A percentile compares a stretch with the other conserved stretches of the same genome.
Conservation (phyloP, 2,888 invertebrate species). For the Saturnia pavonia region DNA sequence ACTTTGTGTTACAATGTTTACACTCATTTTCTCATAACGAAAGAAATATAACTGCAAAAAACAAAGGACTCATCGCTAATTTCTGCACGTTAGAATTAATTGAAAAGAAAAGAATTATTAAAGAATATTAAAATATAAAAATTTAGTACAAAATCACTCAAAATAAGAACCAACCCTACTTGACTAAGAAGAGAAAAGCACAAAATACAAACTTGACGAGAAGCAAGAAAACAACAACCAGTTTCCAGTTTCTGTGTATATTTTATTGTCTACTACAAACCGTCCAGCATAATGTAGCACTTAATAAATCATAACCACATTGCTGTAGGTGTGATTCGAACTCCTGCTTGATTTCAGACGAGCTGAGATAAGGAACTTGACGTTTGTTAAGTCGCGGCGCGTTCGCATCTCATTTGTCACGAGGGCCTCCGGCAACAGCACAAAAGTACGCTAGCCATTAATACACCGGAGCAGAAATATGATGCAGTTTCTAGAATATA, state of each 20-base stretch:
- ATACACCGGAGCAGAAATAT: conserved; percentile 4
- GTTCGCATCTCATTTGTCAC: conserved; percentile 59
- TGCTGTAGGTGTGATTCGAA: conserved; percentile 23
- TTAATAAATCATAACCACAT: conserved; percentile 24
- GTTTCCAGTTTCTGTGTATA: conserved; percentile 1
- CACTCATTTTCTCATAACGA: too few relatives aligned
- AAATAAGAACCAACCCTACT: neutral
- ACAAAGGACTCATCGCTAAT: too few relatives aligned
- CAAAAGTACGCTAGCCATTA: conserved; percentile 1
- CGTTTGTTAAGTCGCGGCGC: conserved; percentile 44
- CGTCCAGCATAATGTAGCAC: conserved; percentile 15
- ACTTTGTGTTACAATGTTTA: too few relatives aligned
- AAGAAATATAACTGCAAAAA: too few relatives aligned
- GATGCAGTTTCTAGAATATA: neutral
- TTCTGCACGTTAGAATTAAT: too few relatives aligned
- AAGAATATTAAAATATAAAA: too few relatives aligned
- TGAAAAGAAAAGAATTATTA: too few relatives aligned
- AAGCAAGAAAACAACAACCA: conserved; percentile 8
- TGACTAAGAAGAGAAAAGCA: neutral
- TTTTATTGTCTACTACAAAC: neutral
- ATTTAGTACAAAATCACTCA: too few relatives aligned
- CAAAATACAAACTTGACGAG: neutral
- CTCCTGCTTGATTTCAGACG: conserved; percentile 23
- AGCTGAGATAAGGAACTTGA: conserved; percentile 49
- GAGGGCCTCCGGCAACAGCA: conserved; percentile 41